Evolutionary conservation across 2,113 vertebrate species (phyloP).

Genomic region (Aplodontia rufa): DNA sequence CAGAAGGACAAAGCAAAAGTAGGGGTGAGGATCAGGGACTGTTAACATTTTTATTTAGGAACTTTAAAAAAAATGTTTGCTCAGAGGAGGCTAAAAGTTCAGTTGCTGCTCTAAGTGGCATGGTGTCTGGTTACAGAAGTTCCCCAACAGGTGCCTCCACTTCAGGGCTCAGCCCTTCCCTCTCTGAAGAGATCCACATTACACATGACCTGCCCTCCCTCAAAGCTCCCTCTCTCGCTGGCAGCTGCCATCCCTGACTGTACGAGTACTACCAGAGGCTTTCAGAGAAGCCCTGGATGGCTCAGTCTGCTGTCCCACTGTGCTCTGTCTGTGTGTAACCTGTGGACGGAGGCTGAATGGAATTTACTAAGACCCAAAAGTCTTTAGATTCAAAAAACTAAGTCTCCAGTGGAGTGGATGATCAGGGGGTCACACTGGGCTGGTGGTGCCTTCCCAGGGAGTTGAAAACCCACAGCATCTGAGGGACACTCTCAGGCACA

Average conservation of each 20-base stretch:
- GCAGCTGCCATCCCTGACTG: not conserved
- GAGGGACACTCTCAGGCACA: not conserved
- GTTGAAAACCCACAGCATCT: not conserved
- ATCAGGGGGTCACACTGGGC: not conserved
- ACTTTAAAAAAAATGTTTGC: slow-evolving; percentile 23
- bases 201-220: not conserved
- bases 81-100: slow-evolving; percentile 54
- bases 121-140: slow-evolving; percentile 55
- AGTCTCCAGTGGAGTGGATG: not conserved
- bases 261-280: not conserved
- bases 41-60: not conserved
- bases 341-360: not conserved
- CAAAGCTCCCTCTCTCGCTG: not conserved
- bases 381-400: not conserved
- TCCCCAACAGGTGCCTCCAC: not conserved
- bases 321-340: not conserved
- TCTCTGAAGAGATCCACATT: not conserved
- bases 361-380: not conserved
- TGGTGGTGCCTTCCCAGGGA: not conserved
- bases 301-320: not conserved
- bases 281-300: not conserved
- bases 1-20: not conserved
- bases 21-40: not conserved
- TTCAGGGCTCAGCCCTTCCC: not conserved
- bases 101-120: slow-evolving; percentile 30